Evolutionary conservation across 1,140 invertebrate genomes (phyloP).

Genomic region (Calephelis nemesis): DNA sequence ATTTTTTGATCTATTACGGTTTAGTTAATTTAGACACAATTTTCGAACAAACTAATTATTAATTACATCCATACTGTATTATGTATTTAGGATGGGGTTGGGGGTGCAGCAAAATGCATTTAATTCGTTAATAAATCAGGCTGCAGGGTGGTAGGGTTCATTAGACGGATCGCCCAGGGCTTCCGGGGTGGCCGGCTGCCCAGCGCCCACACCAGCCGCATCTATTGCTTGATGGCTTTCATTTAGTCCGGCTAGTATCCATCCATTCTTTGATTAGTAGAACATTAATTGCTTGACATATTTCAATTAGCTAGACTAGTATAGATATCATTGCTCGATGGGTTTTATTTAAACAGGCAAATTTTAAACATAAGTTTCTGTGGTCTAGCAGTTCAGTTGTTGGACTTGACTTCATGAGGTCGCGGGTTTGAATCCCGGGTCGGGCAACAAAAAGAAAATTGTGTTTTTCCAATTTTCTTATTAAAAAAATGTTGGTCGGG

Average conservation of each 20-base stretch:
- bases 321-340: conserved; percentile 12
- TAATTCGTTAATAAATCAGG: conserved; percentile 79
- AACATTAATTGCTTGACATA: conserved; percentile 55
- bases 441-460: too few species aligned
- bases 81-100: conserved; percentile 50
- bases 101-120: conserved; percentile 75
- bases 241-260: conserved; percentile 49
- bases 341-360: too few species aligned
- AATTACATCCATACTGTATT: conserved; percentile 34
- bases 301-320: conserved; percentile 59
- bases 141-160: conserved; percentile 69
- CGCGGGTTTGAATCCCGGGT: too few species aligned
- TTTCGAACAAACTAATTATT: conserved; percentile 16
- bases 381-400: too few species aligned
- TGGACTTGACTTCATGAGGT: too few species aligned
- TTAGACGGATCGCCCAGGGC: conserved; percentile 73
- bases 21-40: conserved; percentile 12
- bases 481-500: too few species aligned
- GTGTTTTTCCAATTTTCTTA: too few species aligned
- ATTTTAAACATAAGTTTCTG: too few species aligned
- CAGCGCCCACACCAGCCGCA: conserved; percentile 56
- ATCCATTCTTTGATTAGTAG: conserved; percentile 34
- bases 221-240: conserved; percentile 64
- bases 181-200: conserved; percentile 53
- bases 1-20: too few species aligned